phyloP scores from a whole-genome alignment of 2,113 vertebrate genomes.

The Bubo blakistoni region DNA sequence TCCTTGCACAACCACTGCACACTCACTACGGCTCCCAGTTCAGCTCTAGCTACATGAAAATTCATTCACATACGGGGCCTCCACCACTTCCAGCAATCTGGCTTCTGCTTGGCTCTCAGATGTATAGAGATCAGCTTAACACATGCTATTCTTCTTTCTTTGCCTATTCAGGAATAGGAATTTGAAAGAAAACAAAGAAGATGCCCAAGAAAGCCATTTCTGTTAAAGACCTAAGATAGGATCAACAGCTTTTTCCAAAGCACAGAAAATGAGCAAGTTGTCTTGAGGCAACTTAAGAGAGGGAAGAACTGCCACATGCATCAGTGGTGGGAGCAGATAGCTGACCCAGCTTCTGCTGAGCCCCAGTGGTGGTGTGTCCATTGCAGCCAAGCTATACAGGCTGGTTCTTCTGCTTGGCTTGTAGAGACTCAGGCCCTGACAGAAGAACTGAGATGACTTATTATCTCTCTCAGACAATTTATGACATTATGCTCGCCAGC shows the following conservation, averaged over 20 bases:
- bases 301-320: neutral
- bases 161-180: neutral
- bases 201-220: neutral
- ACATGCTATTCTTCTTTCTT: neutral
- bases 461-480: neutral
- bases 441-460: neutral
- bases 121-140: neutral
- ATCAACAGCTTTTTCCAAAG: neutral
- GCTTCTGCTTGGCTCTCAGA: neutral
- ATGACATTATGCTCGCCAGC: neutral
- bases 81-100: neutral
- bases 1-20: neutral
- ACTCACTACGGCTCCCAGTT: neutral
- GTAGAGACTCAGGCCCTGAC: neutral
- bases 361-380: rapidly evolving
- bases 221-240: neutral
- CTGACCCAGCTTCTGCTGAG: neutral
- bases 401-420: neutral
- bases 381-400: neutral
- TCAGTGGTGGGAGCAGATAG: neutral
- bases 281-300: neutral
- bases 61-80: neutral
- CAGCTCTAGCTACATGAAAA: neutral
- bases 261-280: neutral
- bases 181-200: neutral